A percentile compares a stretch with the other conserved stretches of the same genome.
Evolutionary conservation across 2,113 vertebrate species (phyloP).

Genomic region (Poecilia latipinna): DNA sequence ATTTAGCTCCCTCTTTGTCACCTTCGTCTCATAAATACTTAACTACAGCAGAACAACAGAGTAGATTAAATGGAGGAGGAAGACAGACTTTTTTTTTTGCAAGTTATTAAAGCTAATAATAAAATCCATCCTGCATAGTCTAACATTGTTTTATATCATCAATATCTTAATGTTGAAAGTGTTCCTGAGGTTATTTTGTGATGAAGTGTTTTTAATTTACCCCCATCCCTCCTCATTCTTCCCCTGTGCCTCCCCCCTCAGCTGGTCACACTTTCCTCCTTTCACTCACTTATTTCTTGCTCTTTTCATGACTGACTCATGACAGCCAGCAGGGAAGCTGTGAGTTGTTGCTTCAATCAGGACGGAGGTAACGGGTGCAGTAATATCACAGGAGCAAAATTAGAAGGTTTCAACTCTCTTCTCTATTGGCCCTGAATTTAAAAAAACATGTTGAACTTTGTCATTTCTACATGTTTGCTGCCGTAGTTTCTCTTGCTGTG

Average conservation of each 20-base stretch:
- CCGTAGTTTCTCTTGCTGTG: neutral
- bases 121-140: slow-evolving; percentile 33
- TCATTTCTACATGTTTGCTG: neutral
- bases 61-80: slow-evolving; percentile 27
- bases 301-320: slow-evolving; percentile 16
- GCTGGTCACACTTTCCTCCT: neutral
- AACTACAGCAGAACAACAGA: slow-evolving; percentile 53
- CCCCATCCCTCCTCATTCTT: neutral
- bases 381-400: neutral
- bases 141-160: slow-evolving; percentile 38
- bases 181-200: slow-evolving; percentile 49
- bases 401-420: slow-evolving; percentile 7
- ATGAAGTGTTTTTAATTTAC: slow-evolving; percentile 60
- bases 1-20: slow-evolving; percentile 51
- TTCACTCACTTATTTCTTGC: slow-evolving; percentile 21
- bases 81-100: slow-evolving; percentile 21
- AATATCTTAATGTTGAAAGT: slow-evolving; percentile 42
- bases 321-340: slow-evolving; percentile 18
- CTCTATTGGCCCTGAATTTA: slow-evolving; percentile 7
- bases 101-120: slow-evolving; percentile 63
- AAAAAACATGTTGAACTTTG: neutral
- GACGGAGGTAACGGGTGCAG: neutral
- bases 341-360: slow-evolving; percentile 49
- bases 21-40: slow-evolving; percentile 64
- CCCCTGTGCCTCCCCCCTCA: slow-evolving; percentile 5